Percentiles rank a stretch among this genome's conserved stretches.
Conservation (phyloP, 2,797 vertebrate species). For the Ctenosaura bakeri region DNA sequence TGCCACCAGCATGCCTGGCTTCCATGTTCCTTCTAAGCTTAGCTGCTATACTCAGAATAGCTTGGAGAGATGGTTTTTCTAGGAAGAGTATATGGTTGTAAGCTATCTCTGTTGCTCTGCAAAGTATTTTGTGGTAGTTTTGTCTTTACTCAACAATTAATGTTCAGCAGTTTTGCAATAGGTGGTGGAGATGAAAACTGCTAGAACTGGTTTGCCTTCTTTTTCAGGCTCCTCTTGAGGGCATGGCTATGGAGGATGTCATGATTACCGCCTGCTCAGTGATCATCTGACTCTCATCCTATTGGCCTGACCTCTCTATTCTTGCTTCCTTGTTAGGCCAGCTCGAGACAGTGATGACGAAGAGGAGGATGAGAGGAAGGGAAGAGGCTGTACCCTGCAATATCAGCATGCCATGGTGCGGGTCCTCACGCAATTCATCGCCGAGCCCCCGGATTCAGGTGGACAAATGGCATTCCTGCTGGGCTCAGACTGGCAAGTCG, state of each 20-base stretch:
- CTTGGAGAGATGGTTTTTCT: not conserved
- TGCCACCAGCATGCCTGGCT: not conserved
- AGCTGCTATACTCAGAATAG: not conserved
- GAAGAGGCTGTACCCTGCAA: constrained; percentile 90
- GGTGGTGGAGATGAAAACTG: not conserved
- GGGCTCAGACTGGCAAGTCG: constrained; percentile 94
- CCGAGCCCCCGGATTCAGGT: constrained; percentile 83
- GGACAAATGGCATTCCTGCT: constrained; percentile 86
- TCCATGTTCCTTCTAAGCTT: not conserved
- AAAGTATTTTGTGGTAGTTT: not conserved
- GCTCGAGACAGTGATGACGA: constrained; percentile 91
- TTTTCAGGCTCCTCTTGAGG: not conserved
- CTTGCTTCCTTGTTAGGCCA: constrained; percentile 74
- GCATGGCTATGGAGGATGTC: not conserved
- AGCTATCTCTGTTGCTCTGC: not conserved
- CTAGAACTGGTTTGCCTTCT: not conserved
- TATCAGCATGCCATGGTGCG: constrained; percentile 91
- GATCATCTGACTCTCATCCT: not conserved
- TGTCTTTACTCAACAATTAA: not conserved
- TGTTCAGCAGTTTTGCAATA: not conserved
- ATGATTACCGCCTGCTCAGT: not conserved
- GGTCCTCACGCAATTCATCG: constrained; percentile 91
- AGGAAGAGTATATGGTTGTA: not conserved
- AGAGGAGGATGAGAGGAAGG: constrained; percentile 89
- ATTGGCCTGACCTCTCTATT: not conserved